Percentiles rank a stretch among this genome's conserved stretches.
phyloP scores from a whole-genome alignment of 1,140 invertebrate genomes.

The Campoletis sonorensis region DNA sequence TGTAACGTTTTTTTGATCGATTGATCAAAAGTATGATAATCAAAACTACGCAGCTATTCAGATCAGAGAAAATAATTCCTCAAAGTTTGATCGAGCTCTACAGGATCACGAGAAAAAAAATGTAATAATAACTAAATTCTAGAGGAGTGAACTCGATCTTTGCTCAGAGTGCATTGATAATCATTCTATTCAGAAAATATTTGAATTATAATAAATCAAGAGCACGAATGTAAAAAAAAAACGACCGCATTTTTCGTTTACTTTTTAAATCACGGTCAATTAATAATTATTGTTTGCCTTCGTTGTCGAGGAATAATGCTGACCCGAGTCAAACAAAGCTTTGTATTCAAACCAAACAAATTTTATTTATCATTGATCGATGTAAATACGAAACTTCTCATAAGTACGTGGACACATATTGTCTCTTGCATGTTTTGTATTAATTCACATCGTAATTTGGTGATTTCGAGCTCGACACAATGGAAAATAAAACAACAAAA shows the following conservation, averaged over 20 bases:
- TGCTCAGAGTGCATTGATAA: no score
- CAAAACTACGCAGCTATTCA: no score
- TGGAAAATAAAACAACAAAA: neutral
- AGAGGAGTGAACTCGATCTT: no score
- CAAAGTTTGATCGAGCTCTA: no score
- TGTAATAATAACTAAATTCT: no score
- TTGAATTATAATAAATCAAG: no score
- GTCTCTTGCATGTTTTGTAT: neutral
- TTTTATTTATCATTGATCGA: conserved; percentile 7
- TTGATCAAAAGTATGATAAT: no score
- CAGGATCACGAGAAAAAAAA: no score
- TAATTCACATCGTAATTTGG: conserved; percentile 1
- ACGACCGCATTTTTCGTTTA: neutral
- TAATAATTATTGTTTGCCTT: neutral
- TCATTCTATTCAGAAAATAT: no score
- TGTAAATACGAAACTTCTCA: conserved; percentile 9
- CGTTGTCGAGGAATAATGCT: neutral
- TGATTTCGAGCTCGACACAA: neutral
- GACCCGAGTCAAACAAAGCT: neutral
- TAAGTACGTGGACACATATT: neutral
- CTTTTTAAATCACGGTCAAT: neutral
- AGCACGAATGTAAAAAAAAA: neutral
- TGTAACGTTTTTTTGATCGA: no score
- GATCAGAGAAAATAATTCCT: no score
- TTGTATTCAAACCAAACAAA: conserved; percentile 1